Percentiles rank a stretch among this genome's conserved stretches.
Evolutionary conservation across 2,888 invertebrate species (phyloP).

Genomic region (Cerastis leucographa): DNA sequence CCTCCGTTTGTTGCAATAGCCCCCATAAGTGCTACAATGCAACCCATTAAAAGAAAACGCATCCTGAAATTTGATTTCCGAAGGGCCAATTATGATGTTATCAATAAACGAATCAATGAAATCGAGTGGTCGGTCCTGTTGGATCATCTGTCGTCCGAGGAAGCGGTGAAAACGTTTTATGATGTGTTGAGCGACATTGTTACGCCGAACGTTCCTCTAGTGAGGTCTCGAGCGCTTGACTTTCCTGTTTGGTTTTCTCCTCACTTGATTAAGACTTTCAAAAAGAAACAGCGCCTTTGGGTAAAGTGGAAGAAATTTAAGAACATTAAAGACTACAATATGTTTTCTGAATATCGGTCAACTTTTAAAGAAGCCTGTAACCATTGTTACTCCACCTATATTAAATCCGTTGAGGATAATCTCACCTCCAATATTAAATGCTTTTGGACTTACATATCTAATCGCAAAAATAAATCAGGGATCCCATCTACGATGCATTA

Average conservation of each 20-base stretch:
- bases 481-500: neutral
- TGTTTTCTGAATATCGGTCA: too few species aligned
- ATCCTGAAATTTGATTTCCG: neutral
- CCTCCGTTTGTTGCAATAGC: constrained; percentile 1
- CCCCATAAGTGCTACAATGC: neutral
- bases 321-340: neutral
- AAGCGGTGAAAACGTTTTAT: neutral
- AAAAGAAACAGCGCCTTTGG: neutral
- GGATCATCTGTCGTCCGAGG: neutral
- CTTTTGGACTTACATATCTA: neutral
- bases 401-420: too few species aligned
- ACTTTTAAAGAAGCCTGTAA: too few species aligned
- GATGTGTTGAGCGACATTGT: neutral
- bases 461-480: neutral
- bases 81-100: constrained; percentile 3
- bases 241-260: neutral
- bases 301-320: neutral
- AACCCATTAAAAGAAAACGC: neutral
- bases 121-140: neutral
- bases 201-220: neutral
- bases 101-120: neutral
- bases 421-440: neutral
- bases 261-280: neutral
- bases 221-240: neutral
- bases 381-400: too few species aligned